Evolutionary conservation across 2,113 vertebrate species (phyloP), one percentile per base, ranked within the genome.

Genomic region (Seriola rivoliana): DNA sequence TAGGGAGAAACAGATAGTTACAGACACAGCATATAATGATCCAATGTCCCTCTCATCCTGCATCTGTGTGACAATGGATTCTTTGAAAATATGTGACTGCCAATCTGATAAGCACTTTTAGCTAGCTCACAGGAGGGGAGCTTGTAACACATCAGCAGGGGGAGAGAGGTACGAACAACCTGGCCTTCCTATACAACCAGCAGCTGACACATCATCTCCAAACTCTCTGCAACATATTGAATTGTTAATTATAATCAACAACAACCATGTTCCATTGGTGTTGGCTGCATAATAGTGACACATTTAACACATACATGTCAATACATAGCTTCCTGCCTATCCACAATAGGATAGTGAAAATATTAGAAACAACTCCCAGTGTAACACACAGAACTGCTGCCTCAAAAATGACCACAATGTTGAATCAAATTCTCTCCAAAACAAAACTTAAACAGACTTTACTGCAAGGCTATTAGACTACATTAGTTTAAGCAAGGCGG

Each of bases 91-190:
- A n/a, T 32, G 36, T 32, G 38, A 13, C 40, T 71, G 65, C 46
- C 55, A 65, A 64, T 42, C 46, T 77, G 72, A 66, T 75, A 34
- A 81, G 79, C 70, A 85, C 68, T 60, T 72, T 60, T 23, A 68
- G 40, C 19, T 65, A 25, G 50, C 69, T 54, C 50, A 68, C 68
- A 85, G 75, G 72, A 66, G 59, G 73, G 52, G 59, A 57, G 23
- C 40, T 65, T 62, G 44, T 75, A 71, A 29, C 29, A 64, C 19
- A 70, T 70, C 65, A 70, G 50, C 55, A 80, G n/a, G 12, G 71
- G 42, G 8, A 64, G 46, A 36, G 38, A 32, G 32, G 66, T 46
- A 66, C 2, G 23, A 78, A 85, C 71, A 80, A 16, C 67, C 67
- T 77, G 57, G 71, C 70, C 11, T n/a, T 65, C 5, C 14, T 62